Evolutionary conservation across 2,797 vertebrate species (phyloP), one percentile per base, ranked within the genome.

Genomic region (Acridotheres tristis): DNA sequence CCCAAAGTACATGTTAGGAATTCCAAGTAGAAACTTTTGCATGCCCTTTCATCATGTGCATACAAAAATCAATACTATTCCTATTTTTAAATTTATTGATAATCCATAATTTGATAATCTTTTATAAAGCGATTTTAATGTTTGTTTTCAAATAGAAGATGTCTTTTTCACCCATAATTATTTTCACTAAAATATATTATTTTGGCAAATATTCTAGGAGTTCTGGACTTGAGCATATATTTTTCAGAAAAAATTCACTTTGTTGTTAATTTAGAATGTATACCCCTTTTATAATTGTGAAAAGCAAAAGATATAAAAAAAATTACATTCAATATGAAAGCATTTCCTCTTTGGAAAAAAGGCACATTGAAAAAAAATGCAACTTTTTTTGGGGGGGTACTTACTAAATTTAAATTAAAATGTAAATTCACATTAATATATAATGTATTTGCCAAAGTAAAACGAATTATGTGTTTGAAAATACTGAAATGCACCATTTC

Each of bases 281-380:
- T 10, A 8, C 1, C 6, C 1, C 11, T 43, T 68, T 59, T 16
- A 26, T 13, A 68, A 5, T 18, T 32, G 14, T 42, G n/a, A 75
- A 91, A 90, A 4, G 4, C 5, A 6, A 75, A 77, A 82, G 1
- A 8, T 36, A 40, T 21, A 26, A 57, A 84, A 73, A 48, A 66
- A 27, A 0, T 11, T 65, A 40, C 26, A 40, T 32, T 26, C 19
- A 50, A 9, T 45, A 62, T 42, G 32, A 68, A 89, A 81, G 2
- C 0, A 1, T 66, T 83, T 59, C 9, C 12, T 53, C 20, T 50
- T 53, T 0, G 21, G 19, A 81, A 77, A 59, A 61, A 53, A 3
- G 1, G 6, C 42, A 26, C 7, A 15, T 34, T n/a, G 7, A 63
- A 80, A 73, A 55, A 55, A 25, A 20, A 26, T 12, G 21, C 8